Conservation (phyloP, 2,888 invertebrate species). For the Elegia similella region DNA sequence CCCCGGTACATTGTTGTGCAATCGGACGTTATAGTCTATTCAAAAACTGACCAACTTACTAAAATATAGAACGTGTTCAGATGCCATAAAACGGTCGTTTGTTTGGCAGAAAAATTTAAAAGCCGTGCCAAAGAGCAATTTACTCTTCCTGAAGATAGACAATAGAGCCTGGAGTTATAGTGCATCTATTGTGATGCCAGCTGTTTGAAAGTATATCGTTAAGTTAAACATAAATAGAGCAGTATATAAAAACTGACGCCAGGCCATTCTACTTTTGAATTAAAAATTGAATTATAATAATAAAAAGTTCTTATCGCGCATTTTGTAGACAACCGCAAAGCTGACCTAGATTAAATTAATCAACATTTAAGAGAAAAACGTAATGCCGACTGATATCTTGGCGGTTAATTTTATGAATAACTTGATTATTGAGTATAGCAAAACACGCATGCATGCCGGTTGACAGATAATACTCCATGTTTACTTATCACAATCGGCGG, state of each 20-base stretch:
- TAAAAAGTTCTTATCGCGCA: conserved; percentile 21
- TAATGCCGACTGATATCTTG: conserved; percentile 38
- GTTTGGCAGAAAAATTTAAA: not conserved
- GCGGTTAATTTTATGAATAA: conserved; percentile 65
- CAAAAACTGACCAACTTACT: conserved; percentile 23
- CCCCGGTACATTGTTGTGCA: conserved; percentile 39
- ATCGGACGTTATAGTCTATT: conserved; percentile 24
- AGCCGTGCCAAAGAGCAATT: not conserved
- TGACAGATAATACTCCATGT: conserved; percentile 80
- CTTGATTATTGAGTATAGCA: conserved; percentile 60
- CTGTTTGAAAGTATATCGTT: not conserved
- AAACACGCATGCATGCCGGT: conserved; percentile 69
- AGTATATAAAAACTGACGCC: not conserved
- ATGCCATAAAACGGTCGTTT: not conserved
- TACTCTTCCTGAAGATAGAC: not conserved
- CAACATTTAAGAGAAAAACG: conserved; percentile 29
- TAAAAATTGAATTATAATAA: not conserved
- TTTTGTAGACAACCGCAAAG: conserved; percentile 25
- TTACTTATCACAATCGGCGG: conserved; percentile 78
- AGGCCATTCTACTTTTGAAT: not conserved
- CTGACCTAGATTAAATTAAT: conserved; percentile 52
- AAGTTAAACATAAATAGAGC: not conserved
- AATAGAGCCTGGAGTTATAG: not conserved
- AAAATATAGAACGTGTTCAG: conserved; percentile 24
- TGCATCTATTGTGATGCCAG: not conserved